Percentiles rank a stretch among this genome's conserved stretches.
These are phyloP conservation scores for Trisateles emortualis DNA, from an alignment of 2,888 invertebrate species.

Conservation along the genomic window DNA sequence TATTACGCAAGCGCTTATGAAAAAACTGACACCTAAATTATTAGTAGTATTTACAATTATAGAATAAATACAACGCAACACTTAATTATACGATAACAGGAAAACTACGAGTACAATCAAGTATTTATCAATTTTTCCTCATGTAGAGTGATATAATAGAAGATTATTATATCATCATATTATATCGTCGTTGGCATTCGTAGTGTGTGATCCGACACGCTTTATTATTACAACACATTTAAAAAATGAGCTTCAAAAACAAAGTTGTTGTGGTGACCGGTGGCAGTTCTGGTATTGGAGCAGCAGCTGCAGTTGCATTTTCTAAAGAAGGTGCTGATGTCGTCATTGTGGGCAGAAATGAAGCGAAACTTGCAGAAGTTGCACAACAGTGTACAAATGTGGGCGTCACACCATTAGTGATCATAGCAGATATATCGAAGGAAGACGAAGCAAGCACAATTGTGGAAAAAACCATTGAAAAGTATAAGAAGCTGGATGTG, in stretches of 20 bases:
- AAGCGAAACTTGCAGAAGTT: conserved; percentile 33
- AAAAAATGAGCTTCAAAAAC: conserved; percentile 4
- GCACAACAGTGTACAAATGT: conserved; percentile 22
- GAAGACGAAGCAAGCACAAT: conserved; percentile 37
- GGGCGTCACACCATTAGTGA: not conserved
- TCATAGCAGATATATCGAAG: conserved; percentile 30
- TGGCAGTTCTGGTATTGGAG: conserved; percentile 68
- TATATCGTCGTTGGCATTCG: no score
- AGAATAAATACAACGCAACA: no score
- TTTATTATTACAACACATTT: no score
- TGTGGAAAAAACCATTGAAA: conserved; percentile 42
- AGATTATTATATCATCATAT: no score
- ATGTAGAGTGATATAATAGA: no score
- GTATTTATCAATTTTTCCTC: no score
- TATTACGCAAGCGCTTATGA: no score
- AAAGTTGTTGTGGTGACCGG: conserved; percentile 64
- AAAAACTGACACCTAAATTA: no score
- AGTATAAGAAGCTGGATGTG: conserved; percentile 48
- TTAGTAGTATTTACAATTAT: no score
- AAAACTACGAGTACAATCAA: no score
- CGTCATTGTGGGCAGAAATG: conserved; percentile 11
- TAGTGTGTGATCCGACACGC: no score
- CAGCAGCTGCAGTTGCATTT: conserved; percentile 56
- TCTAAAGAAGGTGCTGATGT: conserved; percentile 55
- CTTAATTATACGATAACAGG: no score